Percentiles rank a stretch among this genome's conserved stretches.
These are phyloP conservation scores for Aplocera efformata DNA, from an alignment of 2,888 invertebrate species.

Conservation along the genomic window DNA sequence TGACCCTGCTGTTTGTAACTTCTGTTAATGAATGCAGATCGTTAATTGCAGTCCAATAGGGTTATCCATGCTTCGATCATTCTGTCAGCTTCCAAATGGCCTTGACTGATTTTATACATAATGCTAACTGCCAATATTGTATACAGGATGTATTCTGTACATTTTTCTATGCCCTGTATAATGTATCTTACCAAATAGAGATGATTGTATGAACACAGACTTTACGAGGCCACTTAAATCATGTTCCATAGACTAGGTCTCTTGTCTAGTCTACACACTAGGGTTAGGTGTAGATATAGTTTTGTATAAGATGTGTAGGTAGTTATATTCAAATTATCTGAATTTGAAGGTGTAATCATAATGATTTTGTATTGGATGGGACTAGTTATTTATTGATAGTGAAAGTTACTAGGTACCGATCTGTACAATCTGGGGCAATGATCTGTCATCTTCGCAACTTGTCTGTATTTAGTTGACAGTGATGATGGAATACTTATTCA, in stretches of 20 bases:
- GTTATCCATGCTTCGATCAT: slow-evolving; percentile 7
- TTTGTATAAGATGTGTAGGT: slow-evolving; percentile 73
- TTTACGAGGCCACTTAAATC: slow-evolving; percentile 38
- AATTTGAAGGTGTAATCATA: slow-evolving; percentile 21
- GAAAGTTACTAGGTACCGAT: too few species aligned
- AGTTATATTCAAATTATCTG: slow-evolving; percentile 71
- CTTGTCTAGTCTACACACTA: slow-evolving; percentile 55
- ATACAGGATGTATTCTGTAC: slow-evolving; percentile 1
- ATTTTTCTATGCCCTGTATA: too few species aligned
- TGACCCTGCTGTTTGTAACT: too few species aligned
- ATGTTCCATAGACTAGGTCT: slow-evolving; percentile 63
- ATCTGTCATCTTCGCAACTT: too few species aligned
- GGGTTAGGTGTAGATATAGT: slow-evolving; percentile 72
- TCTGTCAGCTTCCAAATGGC: slow-evolving; percentile 28
- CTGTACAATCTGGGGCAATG: too few species aligned
- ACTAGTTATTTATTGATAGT: neutral
- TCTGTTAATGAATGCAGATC: too few species aligned
- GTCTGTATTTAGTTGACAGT: too few species aligned
- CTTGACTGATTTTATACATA: slow-evolving; percentile 38
- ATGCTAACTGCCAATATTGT: slow-evolving; percentile 20
- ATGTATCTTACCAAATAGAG: too few species aligned
- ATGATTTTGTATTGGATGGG: slow-evolving; percentile 13
- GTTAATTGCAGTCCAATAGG: too few species aligned
- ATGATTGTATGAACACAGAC: slow-evolving; percentile 27
- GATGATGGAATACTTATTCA: too few species aligned